Evolutionary conservation across 2,113 vertebrate species (phyloP).

Genomic region (Microcebus ravelobensis): DNA sequence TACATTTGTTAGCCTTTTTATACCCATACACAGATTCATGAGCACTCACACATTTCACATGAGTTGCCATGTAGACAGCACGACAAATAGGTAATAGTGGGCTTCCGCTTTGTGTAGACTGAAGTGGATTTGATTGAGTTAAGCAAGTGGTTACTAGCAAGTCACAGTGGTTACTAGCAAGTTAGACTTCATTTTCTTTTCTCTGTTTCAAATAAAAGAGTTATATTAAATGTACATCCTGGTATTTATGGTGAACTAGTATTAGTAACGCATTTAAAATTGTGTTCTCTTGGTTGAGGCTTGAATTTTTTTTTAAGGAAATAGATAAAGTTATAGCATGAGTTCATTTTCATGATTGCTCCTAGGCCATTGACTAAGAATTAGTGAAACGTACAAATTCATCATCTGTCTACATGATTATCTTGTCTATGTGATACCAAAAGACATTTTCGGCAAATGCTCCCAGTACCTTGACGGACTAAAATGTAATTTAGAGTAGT

Average conservation of each 20-base stretch:
- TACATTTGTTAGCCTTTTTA: neutral
- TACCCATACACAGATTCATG: neutral
- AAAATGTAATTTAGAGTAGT: neutral
- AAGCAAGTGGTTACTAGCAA: neutral
- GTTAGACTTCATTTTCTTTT: conserved; percentile 6
- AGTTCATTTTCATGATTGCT: neutral
- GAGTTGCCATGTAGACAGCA: neutral
- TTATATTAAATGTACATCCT: neutral
- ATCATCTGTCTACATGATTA: neutral
- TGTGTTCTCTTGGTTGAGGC: neutral
- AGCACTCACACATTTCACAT: neutral
- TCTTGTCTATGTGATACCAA: neutral
- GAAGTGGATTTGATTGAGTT: neutral
- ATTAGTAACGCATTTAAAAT: neutral
- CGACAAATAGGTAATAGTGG: neutral
- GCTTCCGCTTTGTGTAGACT: neutral
- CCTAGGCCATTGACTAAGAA: neutral
- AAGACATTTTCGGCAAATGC: neutral
- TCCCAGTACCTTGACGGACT: neutral
- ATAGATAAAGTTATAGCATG: neutral
- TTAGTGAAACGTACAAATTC: neutral
- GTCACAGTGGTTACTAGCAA: neutral
- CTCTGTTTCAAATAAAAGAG: neutral
- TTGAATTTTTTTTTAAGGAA: neutral
- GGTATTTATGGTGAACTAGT: neutral